These are phyloP conservation scores for Arctopsyche grandis DNA, from an alignment of 1,140 invertebrate genomes.

Conservation along the genomic window DNA sequence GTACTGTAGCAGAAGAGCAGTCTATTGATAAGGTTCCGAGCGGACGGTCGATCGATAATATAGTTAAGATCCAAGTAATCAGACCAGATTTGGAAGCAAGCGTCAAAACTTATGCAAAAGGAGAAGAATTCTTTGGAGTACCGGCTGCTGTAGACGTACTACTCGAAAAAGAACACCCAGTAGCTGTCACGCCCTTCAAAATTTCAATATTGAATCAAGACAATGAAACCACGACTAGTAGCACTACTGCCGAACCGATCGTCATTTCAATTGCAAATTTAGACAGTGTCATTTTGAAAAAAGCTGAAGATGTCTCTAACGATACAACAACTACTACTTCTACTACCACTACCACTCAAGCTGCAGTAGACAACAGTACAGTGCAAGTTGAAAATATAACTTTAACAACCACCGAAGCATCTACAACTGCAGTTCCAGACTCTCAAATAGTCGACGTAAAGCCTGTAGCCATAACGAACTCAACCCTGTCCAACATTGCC, in stretches of 20 bases:
- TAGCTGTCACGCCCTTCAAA: constrained; percentile 57
- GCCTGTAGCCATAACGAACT: constrained; percentile 36
- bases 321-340: constrained; percentile 53
- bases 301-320: constrained; percentile 58
- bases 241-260: constrained; percentile 55
- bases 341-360: constrained; percentile 43
- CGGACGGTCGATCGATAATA: constrained; percentile 55
- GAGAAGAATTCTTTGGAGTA: constrained; percentile 60
- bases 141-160: constrained; percentile 55
- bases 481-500: constrained; percentile 58
- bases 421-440: constrained; percentile 39
- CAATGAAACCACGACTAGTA: constrained; percentile 41
- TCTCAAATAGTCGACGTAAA: constrained; percentile 44
- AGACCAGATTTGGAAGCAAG: constrained; percentile 56
- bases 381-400: constrained; percentile 34
- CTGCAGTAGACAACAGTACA: constrained; percentile 57
- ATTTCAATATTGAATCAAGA: constrained; percentile 58
- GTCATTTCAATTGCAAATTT: constrained; percentile 62
- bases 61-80: constrained; percentile 59
- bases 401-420: constrained; percentile 41
- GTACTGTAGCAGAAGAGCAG: background rate
- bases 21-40: constrained; percentile 23
- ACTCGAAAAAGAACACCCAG: constrained; percentile 44
- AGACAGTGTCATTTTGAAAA: constrained; percentile 58
- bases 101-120: constrained; percentile 60